Evolutionary conservation across 2,113 vertebrate species (phyloP).

Genomic region (Microcebus jonahi): DNA sequence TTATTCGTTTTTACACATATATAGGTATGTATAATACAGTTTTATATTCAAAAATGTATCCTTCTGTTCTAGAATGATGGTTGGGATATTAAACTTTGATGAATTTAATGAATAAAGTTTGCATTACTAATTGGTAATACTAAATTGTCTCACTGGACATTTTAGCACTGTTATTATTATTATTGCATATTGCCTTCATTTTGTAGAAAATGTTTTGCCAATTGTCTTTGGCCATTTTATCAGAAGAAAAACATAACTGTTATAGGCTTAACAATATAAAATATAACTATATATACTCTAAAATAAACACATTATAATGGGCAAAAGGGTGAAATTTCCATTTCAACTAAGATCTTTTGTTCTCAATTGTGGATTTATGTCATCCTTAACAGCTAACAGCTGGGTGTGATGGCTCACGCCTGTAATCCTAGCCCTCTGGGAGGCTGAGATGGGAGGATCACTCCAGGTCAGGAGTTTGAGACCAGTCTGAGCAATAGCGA

Average conservation of each 20-base stretch:
- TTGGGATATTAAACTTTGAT: conserved; percentile 53
- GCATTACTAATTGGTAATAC: conserved; percentile 73
- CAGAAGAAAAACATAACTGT: conserved; percentile 74
- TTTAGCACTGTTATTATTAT: not conserved
- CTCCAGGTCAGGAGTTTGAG: no score
- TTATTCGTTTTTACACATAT: not conserved
- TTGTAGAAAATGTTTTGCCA: conserved; percentile 66
- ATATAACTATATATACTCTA: conserved; percentile 64
- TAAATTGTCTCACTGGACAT: conserved; percentile 59
- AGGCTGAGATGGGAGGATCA: no score
- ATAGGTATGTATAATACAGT: not conserved
- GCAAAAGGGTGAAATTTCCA: conserved; percentile 68
- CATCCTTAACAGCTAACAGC: conserved; percentile 18
- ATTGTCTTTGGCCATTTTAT: conserved; percentile 72
- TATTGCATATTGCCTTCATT: conserved; percentile 62
- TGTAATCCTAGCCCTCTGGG: no score
- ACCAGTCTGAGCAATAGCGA: no score
- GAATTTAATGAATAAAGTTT: conserved; percentile 59
- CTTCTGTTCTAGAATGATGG: conserved; percentile 47
- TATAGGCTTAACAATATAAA: conserved; percentile 48
- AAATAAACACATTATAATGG: conserved; percentile 80
- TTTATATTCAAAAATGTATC: conserved; percentile 58
- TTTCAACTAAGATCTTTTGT: conserved; percentile 38
- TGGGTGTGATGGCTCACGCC: no score
- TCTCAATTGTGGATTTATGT: conserved; percentile 66